Percentiles rank a stretch among this genome's conserved stretches.
phyloP scores from a whole-genome alignment of 1,140 invertebrate species.

The Cydia pomonella region DNA sequence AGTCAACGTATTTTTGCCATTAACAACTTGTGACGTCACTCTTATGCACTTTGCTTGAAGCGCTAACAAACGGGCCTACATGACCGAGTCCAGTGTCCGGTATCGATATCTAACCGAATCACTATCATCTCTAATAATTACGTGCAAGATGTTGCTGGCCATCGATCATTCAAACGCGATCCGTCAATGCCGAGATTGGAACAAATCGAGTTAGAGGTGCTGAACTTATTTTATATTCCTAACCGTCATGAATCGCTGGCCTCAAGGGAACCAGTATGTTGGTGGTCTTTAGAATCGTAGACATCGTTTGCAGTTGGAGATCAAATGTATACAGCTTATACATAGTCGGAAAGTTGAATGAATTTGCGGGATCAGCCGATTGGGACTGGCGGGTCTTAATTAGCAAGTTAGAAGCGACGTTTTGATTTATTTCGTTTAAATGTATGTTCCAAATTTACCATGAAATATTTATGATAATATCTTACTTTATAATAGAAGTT shows the following conservation, averaged over 20 bases:
- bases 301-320: not conserved
- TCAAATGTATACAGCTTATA: not conserved
- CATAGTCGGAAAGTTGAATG: not conserved
- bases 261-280: not conserved
- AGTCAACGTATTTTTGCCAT: too few relatives aligned
- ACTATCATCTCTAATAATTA: conserved; percentile 12
- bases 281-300: not conserved
- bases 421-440: not conserved
- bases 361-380: not conserved
- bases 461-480: not conserved
- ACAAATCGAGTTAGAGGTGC: conserved; percentile 30
- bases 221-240: not conserved
- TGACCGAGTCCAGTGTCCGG: not conserved
- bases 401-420: not conserved
- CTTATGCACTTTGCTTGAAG: too few relatives aligned
- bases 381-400: not conserved
- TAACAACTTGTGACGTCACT: too few relatives aligned
- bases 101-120: not conserved
- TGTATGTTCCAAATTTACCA: not conserved
- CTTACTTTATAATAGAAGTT: too few relatives aligned
- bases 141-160: conserved; percentile 29
- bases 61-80: too few relatives aligned
- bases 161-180: conserved; percentile 24
- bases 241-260: not conserved
- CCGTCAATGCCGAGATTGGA: conserved; percentile 28